Conservation (phyloP, 2,888 invertebrate genomes). For the Spodoptera exigua region DNA sequence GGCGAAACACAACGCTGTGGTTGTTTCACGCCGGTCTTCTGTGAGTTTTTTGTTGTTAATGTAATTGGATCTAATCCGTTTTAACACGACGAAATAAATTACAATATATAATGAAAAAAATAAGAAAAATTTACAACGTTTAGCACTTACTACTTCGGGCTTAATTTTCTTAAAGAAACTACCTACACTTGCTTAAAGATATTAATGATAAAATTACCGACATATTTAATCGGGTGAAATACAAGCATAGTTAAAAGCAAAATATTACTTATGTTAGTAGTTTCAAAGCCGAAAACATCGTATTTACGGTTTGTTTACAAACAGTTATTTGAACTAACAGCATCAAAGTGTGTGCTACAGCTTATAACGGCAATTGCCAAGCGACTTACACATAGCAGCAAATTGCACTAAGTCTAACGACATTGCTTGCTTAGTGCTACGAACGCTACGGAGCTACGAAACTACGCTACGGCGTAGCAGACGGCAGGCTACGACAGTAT, state of each 20-base stretch:
- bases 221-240: too few relatives aligned
- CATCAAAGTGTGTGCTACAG: constrained; percentile 40
- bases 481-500: constrained; percentile 49
- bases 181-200: too few relatives aligned
- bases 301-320: constrained; percentile 12
- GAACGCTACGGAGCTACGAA: constrained; percentile 49
- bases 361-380: constrained; percentile 50
- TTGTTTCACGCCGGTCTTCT: too few relatives aligned
- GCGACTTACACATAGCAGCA: constrained; percentile 51
- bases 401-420: constrained; percentile 58
- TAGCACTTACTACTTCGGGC: too few relatives aligned
- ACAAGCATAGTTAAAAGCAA: neutral
- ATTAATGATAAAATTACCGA: too few relatives aligned
- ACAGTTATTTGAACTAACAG: constrained; percentile 28
- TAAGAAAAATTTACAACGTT: too few relatives aligned
- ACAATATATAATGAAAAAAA: too few relatives aligned
- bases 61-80: too few relatives aligned
- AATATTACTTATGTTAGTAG: neutral
- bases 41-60: too few relatives aligned
- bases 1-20: too few relatives aligned
- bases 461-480: constrained; percentile 43
- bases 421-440: constrained; percentile 55
- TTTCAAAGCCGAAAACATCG: constrained; percentile 10
- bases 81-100: too few relatives aligned
- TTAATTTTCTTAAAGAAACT: too few relatives aligned